A percentile compares a stretch with the other conserved stretches of the same genome.
Conservation (phyloP, 2,113 vertebrate species). For the Myodes glareolus region DNA sequence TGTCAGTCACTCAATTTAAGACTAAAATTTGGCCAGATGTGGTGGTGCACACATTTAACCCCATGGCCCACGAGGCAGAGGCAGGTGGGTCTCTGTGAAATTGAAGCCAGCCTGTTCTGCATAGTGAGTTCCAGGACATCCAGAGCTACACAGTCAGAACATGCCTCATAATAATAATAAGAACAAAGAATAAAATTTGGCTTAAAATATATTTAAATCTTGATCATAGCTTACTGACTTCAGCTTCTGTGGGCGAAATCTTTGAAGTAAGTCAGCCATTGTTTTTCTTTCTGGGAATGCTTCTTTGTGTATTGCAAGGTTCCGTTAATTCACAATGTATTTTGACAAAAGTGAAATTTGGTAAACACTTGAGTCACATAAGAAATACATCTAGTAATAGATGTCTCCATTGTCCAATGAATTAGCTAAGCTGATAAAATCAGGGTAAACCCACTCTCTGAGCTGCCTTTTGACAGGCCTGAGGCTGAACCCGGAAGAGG, state of each 20-base stretch:
- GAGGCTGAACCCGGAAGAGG: slow-evolving; percentile 54
- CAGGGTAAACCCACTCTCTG: slow-evolving; percentile 63
- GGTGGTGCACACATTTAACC: background rate
- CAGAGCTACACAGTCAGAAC: background rate
- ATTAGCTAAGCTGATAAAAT: slow-evolving; percentile 73
- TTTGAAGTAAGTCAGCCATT: background rate
- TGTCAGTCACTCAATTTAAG: slow-evolving; percentile 22
- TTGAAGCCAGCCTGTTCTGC: background rate
- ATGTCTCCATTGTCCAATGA: slow-evolving; percentile 67
- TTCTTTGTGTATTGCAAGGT: slow-evolving; percentile 8
- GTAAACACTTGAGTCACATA: slow-evolving; percentile 67
- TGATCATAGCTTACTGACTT: slow-evolving; percentile 25
- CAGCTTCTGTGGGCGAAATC: background rate
- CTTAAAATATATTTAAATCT: slow-evolving; percentile 42
- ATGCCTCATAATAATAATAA: background rate
- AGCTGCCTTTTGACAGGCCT: slow-evolving; percentile 31
- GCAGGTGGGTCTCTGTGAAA: background rate
- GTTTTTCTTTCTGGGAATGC: background rate
- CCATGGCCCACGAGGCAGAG: background rate
- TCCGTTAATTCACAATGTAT: slow-evolving; percentile 53
- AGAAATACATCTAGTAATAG: slow-evolving; percentile 57
- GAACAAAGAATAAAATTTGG: background rate
- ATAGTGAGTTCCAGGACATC: background rate
- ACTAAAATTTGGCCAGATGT: background rate
- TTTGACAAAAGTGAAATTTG: slow-evolving; percentile 72